Evolutionary conservation across 2,797 vertebrate species (phyloP).

Genomic region (Oceanodroma leucorhoa): DNA sequence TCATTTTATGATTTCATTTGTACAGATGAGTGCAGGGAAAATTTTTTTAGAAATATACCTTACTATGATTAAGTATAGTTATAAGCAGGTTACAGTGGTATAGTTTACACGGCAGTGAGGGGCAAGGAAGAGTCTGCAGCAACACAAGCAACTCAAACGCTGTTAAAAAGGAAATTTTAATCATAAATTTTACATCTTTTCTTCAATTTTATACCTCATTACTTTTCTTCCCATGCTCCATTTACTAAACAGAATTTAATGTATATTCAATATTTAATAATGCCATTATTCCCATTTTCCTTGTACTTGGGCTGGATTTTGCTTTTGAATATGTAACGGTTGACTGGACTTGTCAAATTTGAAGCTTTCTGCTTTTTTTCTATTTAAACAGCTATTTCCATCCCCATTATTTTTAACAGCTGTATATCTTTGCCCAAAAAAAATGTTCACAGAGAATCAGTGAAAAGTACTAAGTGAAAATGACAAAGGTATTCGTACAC

Average conservation of each 20-base stretch:
- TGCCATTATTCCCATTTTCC: not conserved
- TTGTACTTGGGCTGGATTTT: not conserved
- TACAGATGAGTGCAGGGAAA: not conserved
- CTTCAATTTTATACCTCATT: not conserved
- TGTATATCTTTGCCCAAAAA: not conserved
- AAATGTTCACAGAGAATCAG: not conserved
- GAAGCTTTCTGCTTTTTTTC: not conserved
- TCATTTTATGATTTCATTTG: not conserved
- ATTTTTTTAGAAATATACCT: not conserved
- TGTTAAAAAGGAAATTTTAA: slow-evolving; percentile 21
- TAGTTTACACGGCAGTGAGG: not conserved
- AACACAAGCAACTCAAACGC: not conserved
- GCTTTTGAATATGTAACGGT: not conserved
- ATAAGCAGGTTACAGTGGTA: not conserved
- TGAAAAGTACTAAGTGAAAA: not conserved
- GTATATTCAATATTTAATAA: not conserved
- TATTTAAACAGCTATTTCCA: not conserved
- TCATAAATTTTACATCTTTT: not conserved
- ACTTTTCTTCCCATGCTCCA: not conserved
- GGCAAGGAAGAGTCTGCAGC: not conserved
- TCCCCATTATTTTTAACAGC: not conserved
- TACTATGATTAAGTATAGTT: not conserved
- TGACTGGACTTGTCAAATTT: not conserved
- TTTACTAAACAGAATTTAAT: not conserved
- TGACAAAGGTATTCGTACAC: not conserved